A percentile compares a stretch with the other conserved stretches of the same genome.
These are phyloP conservation scores for Terebella lapidaria DNA, from an alignment of 2,888 invertebrate species.

Conservation along the genomic window DNA sequence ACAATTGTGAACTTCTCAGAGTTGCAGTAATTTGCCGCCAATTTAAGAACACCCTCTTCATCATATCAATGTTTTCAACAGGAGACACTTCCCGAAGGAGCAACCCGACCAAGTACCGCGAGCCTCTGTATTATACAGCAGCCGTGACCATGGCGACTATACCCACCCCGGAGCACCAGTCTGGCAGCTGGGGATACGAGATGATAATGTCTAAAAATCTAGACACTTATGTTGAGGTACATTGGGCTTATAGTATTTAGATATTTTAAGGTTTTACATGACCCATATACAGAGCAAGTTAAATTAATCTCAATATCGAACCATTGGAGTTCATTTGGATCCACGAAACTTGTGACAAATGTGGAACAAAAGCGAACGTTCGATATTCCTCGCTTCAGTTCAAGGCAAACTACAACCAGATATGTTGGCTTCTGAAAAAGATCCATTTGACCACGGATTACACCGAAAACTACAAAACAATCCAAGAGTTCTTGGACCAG, in stretches of 20 bases:
- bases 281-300: too few species aligned
- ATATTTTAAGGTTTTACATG: too few species aligned
- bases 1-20: too few species aligned
- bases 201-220: constrained; percentile 44
- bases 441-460: constrained; percentile 8
- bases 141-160: constrained; percentile 31
- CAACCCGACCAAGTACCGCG: constrained; percentile 52
- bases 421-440: constrained; percentile 54
- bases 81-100: too few species aligned
- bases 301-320: too few species aligned
- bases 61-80: too few species aligned
- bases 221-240: constrained; percentile 53
- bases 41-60: too few species aligned
- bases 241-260: constrained; percentile 1
- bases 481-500: constrained; percentile 58
- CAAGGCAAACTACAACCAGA: constrained; percentile 50
- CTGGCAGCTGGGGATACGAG: constrained; percentile 36
- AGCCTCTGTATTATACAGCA: constrained; percentile 52
- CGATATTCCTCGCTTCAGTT: too few species aligned
- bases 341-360: neutral
- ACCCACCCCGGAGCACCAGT: constrained; percentile 27
- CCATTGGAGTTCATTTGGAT: too few species aligned
- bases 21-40: too few species aligned
- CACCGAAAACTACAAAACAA: constrained; percentile 32
- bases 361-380: too few species aligned